Percentiles rank a stretch among this genome's conserved stretches.
Conservation (phyloP, 2,888 invertebrate genomes). For the Mesorhabditis belari region DNA sequence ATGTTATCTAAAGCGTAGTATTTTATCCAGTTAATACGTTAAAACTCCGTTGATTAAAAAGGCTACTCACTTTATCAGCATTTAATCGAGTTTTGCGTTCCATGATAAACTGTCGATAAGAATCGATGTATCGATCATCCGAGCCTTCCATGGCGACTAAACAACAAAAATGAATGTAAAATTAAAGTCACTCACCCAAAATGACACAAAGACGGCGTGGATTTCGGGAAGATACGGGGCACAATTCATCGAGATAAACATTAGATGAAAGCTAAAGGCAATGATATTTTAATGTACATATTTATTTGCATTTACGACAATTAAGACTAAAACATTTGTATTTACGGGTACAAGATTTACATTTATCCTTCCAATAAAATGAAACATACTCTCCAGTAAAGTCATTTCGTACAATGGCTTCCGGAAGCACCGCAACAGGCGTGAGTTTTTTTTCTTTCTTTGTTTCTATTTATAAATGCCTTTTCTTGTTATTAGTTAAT, state of each 20-base stretch:
- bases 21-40: no score
- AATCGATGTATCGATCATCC: slow-evolving; percentile 29
- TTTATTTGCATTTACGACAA: background rate
- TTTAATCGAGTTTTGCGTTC: slow-evolving; percentile 13
- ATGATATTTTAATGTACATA: background rate
- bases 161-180: background rate
- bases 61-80: slow-evolving; percentile 10
- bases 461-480: no score
- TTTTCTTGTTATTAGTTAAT: no score
- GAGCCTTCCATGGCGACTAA: background rate
- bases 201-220: slow-evolving; percentile 43
- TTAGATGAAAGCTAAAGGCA: slow-evolving; percentile 54
- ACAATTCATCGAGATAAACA: slow-evolving; percentile 55
- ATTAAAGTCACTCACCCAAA: slow-evolving; percentile 25
- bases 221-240: slow-evolving; percentile 51
- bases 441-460: no score
- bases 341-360: background rate
- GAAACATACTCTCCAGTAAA: no score
- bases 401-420: no score
- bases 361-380: no score
- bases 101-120: slow-evolving; percentile 26
- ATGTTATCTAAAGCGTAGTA: slow-evolving; percentile 10
- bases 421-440: no score
- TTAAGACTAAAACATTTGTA: background rate
- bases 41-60: background rate